These are phyloP conservation scores for Lepeophtheirus nordmannii DNA, from an alignment of 2,888 invertebrate species.

Conservation along the genomic window DNA sequence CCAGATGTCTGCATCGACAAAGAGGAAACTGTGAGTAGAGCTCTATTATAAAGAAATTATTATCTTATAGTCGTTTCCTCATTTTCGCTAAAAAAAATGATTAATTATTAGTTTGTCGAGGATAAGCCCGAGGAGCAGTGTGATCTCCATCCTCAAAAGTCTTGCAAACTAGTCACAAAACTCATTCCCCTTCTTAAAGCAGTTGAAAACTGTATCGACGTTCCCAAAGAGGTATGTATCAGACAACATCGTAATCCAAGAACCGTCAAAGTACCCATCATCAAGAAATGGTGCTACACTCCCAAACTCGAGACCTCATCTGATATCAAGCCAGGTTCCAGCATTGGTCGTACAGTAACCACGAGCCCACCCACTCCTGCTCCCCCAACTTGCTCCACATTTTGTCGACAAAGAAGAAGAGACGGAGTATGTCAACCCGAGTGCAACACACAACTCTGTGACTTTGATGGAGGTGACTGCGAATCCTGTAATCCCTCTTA, in stretches of 20 bases:
- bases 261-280: conserved; percentile 14
- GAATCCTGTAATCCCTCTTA: background rate
- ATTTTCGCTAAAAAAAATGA: background rate
- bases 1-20: conserved; percentile 4
- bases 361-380: background rate
- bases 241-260: conserved; percentile 16
- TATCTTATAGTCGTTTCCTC: background rate
- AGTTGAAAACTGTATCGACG: conserved; percentile 18
- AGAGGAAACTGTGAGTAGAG: conserved; percentile 1
- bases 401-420: background rate
- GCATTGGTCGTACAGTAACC: background rate
- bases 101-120: conserved; percentile 2
- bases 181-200: conserved; percentile 20
- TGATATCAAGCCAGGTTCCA: background rate
- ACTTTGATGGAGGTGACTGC: conserved; percentile 14
- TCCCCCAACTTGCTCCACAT: conserved; percentile 1
- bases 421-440: background rate
- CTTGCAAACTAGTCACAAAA: conserved; percentile 22
- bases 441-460: conserved; percentile 10
- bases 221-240: conserved; percentile 19
- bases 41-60: background rate
- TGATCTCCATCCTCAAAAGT: conserved; percentile 13
- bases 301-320: conserved; percentile 7
- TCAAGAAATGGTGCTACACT: conserved; percentile 24
- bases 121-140: conserved; percentile 19